Base-by-base conservation (phyloP, 2,797 vertebrate genomes). In the Protosalanx chinensis region DNA sequence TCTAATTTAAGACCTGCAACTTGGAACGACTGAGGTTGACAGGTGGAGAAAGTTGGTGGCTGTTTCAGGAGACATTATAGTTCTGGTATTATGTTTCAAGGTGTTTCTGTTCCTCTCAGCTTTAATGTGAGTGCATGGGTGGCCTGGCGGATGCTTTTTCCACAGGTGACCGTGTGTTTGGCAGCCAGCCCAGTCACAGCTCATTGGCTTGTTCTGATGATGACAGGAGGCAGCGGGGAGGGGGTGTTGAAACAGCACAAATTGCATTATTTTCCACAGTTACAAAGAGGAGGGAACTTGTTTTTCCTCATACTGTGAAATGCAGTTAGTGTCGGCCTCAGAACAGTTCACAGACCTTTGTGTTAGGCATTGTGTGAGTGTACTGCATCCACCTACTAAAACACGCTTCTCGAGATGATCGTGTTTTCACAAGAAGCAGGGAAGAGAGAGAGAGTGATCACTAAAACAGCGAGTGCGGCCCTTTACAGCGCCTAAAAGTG, bases 161-260 rank as follows among this genome's bases (percentile, higher is more conserved):
- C 72, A 78, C 82, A 68, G 72, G 68, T 74, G 72, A 80, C 71
- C 51, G 76, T 79, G 69, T 56, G 51, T 30, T 64, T 75, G 75
- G 72, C 76, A 78, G 70, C 79, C 79, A 64, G 51, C 18, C 18
- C 15, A 76, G 76, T 79, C 70, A 53, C 64, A 74, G 62, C 53
- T 64, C 76, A 74, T 53, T 84, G 77, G 76, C 81, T 79, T 67
- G 62, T n/a, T 15, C 68, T 76, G 79, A 80, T 81, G 76, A 79
- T 70, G 72, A 69, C 53, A 35, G 68, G 33, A 68, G 7, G 35
- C 27, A 32, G 41, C 41, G 10, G 13, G 46, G 41, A 51, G 18
- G 27, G 23, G 30, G 65, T 27, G 2, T 56, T 27, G 65, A 46
- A 64, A 72, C 56, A 53, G 4, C 18, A n/a, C 51, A 37, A 15